These are phyloP conservation scores for Drosophila rubida DNA, from an alignment of 2,888 invertebrate species.

Conservation along the genomic window DNA sequence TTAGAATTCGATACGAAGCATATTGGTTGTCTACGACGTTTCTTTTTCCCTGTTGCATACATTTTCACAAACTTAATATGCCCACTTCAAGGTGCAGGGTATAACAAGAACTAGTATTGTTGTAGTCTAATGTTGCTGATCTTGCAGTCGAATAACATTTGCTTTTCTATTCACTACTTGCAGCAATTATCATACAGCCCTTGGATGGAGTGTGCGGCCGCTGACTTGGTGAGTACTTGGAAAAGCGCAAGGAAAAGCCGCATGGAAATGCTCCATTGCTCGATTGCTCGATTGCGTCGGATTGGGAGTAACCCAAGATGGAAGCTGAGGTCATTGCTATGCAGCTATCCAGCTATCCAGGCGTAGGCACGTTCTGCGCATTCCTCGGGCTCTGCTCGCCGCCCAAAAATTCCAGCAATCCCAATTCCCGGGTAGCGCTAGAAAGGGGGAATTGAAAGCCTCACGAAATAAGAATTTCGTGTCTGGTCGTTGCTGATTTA, in stretches of 20 bases:
- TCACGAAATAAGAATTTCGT: constrained; percentile 36
- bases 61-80: too few relatives aligned
- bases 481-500: constrained; percentile 33
- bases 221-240: constrained; percentile 28
- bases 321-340: constrained; percentile 46
- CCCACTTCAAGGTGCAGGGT: too few relatives aligned
- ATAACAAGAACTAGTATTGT: too few relatives aligned
- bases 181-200: not conserved
- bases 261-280: constrained; percentile 2
- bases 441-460: constrained; percentile 20
- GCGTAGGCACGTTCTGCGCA: constrained; percentile 46
- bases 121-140: too few relatives aligned
- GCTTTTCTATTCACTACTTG: too few relatives aligned
- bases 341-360: too few relatives aligned
- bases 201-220: not conserved
- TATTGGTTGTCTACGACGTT: too few relatives aligned
- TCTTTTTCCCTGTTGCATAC: too few relatives aligned
- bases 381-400: constrained; percentile 27
- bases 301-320: too few relatives aligned
- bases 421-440: constrained; percentile 9
- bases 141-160: too few relatives aligned
- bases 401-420: constrained; percentile 11
- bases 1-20: too few relatives aligned
- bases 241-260: not conserved
- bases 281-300: too few relatives aligned